Base-by-base conservation (phyloP, 2,888 invertebrate species). In the Erpobdella octoculata region DNA sequence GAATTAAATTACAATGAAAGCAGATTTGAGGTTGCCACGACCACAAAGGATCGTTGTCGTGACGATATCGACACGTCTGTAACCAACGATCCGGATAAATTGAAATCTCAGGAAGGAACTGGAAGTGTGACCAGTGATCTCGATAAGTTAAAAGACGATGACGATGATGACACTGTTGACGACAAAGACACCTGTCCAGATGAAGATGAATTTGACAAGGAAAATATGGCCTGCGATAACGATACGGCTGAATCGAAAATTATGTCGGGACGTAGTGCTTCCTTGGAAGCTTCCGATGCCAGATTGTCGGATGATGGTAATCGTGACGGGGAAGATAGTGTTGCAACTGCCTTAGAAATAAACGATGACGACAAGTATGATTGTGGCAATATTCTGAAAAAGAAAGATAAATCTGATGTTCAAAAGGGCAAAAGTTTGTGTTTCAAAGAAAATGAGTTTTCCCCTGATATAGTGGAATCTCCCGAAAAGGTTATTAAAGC, bases 211-310 rank as follows among this genome's bases (percentile, higher is more conserved):
- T 21, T 33, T 6, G 35, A 59, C 37, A 71, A 64, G 71, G 46
- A 21, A 41, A 41, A 12, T 8, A 5, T 2, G 28, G 33, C 33
- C n/a, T 35, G 6, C 18, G 31, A n/a, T 1, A 5, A 59, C 1
- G 70, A 70, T 4, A 46, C 25, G 15, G 69, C 31, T 25, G 28
- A 28, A 18, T 33, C 36, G 21, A 36, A 9, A 12, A 3, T 18
- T 28, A 5, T 28, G 8, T 28, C 18, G 15, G 12, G 37, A 72
- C 38, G 64, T 65, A 28, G 73, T 75, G 37, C 31, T 25, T 46
- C 67, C 6, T 31, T 41, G 31, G 73, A 72, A 66, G 66, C 71
- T 31, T 71, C 74, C 35, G 76, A 80, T 53, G 71, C 75, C 46
- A 66, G 71, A 61, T 36, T 67, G 12, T 48, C 15, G 21, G 48